Evolutionary conservation across 2,888 invertebrate genomes (phyloP), one percentile per base, ranked within the genome.

Genomic region (Drosophila prostipennis): DNA sequence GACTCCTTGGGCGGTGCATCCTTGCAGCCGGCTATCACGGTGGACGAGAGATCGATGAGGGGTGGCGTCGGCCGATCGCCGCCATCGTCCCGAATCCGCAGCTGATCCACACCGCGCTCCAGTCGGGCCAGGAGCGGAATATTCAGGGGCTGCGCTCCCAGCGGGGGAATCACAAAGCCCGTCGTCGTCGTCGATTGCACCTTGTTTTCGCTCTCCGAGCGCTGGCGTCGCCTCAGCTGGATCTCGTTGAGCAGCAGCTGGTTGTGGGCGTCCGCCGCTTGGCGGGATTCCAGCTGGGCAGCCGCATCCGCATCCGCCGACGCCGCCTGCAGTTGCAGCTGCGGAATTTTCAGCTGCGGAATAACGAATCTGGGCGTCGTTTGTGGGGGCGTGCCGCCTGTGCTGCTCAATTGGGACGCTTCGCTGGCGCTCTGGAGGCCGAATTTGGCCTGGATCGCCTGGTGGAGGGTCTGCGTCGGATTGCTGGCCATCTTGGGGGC

Each of bases 1-100:
- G 77, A 68, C 37, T 77, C 77, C n/a, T 80, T 75, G 1, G 74
- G 82, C 2, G 73, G 54, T 0, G 63, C 79, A 61, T 77, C 61
- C n/a, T 57, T 58, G 19, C 46, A 69, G 2, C 16, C 42, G 1
- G 55, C 64, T 55, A 90, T 89, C 2, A 91, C 68, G 3, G 91
- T 86, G 4, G 78, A 52, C 8, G 89, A 87, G 54, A 91, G 64
- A 70, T 91, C 91, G 16, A 91, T 91, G 8, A 75, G 64, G 8
- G 73, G 19, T 29, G 16, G 23, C 29, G 3, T 19, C 26, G 26
- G 26, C 26, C 23, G 53, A 49, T 67, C 68, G 34, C 46, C 63
- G 2, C 55, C 52, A 37, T 70, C 64, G 29, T 43, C 16, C 1
- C 43, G 51, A 3, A 86, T 54, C 2, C 74, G 60, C 10, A 87